A percentile compares a stretch with the other conserved stretches of the same genome.
These are phyloP conservation scores for Ectropis crepuscularia DNA, from an alignment of 2,888 invertebrate genomes.

Conservation along the genomic window DNA sequence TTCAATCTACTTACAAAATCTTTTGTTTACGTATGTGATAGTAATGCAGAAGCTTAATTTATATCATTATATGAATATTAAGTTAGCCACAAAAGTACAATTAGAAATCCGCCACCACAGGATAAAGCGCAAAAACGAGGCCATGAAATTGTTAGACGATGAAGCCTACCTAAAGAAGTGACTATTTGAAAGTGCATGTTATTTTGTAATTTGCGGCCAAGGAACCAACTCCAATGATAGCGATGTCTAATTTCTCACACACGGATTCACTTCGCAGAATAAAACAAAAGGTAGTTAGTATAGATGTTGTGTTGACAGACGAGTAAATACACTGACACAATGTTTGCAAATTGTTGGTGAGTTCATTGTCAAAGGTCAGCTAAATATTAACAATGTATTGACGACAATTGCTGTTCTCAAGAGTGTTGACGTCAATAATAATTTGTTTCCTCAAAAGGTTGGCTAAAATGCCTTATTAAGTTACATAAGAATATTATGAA, in stretches of 20 bases:
- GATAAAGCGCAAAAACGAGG: conserved; percentile 21
- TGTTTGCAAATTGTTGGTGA: conserved; percentile 19
- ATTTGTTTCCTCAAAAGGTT: conserved; percentile 22
- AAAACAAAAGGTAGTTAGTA: conserved; percentile 21
- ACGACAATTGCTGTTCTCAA: conserved; percentile 37
- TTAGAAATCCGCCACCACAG: conserved; percentile 31
- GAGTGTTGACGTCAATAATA: conserved; percentile 23
- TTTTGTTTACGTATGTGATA: background rate
- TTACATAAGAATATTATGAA: conserved; percentile 17
- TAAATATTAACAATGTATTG: conserved; percentile 40
- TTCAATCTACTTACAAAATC: background rate
- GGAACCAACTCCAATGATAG: conserved; percentile 11
- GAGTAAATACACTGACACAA: conserved; percentile 7
- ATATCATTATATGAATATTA: conserved; percentile 15
- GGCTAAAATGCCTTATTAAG: background rate
- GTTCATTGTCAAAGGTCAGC: conserved; percentile 44
- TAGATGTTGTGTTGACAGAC: conserved; percentile 19
- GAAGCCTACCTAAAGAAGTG: conserved; percentile 18
- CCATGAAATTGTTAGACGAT: conserved; percentile 30
- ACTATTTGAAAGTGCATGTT: conserved; percentile 7
- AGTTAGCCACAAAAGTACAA: conserved; percentile 24
- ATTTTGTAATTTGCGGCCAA: conserved; percentile 8
- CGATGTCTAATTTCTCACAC: conserved; percentile 10
- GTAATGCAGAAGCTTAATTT: conserved; percentile 27
- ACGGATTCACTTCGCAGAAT: conserved; percentile 21